phyloP scores from a whole-genome alignment of 1,140 invertebrate genomes.

The Drosophila takahashii region DNA sequence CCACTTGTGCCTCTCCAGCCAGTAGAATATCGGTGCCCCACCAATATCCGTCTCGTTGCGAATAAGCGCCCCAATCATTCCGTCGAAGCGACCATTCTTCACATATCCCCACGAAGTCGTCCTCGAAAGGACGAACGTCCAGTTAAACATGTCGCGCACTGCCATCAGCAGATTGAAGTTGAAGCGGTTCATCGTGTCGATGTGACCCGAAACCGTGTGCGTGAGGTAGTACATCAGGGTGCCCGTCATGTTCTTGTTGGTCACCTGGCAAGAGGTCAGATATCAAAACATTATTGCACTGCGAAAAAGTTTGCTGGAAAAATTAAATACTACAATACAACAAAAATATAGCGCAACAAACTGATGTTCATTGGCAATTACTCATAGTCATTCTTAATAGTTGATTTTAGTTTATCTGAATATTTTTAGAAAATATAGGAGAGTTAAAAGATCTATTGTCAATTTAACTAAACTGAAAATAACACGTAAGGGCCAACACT shows the following conservation, averaged over 20 bases:
- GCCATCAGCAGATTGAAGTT: conserved; percentile 87
- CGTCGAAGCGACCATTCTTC: conserved; percentile 88
- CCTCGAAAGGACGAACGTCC: conserved; percentile 86
- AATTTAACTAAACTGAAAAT: too few relatives aligned
- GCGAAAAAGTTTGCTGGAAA: neutral
- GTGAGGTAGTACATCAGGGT: conserved; percentile 86
- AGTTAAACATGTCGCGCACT: conserved; percentile 88
- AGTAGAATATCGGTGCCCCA: conserved; percentile 87
- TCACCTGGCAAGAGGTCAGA: conserved; percentile 72
- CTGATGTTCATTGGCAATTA: too few relatives aligned
- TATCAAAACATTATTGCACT: neutral
- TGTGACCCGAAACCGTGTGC: conserved; percentile 84
- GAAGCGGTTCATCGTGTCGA: conserved; percentile 88
- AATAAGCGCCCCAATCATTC: conserved; percentile 88
- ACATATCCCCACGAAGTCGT: conserved; percentile 88
- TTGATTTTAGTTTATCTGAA: too few relatives aligned
- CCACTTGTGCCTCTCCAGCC: conserved; percentile 86
- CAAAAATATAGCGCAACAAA: too few relatives aligned
- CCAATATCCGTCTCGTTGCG: conserved; percentile 87
- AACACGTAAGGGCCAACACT: too few relatives aligned
- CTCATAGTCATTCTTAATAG: too few relatives aligned
- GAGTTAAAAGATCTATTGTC: too few relatives aligned
- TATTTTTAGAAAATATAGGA: too few relatives aligned
- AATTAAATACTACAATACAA: too few relatives aligned
- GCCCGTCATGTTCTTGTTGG: conserved; percentile 85